A percentile compares a stretch with the other conserved stretches of the same genome.
phyloP scores from a whole-genome alignment of 2,113 vertebrate species.

The Conger conger region DNA sequence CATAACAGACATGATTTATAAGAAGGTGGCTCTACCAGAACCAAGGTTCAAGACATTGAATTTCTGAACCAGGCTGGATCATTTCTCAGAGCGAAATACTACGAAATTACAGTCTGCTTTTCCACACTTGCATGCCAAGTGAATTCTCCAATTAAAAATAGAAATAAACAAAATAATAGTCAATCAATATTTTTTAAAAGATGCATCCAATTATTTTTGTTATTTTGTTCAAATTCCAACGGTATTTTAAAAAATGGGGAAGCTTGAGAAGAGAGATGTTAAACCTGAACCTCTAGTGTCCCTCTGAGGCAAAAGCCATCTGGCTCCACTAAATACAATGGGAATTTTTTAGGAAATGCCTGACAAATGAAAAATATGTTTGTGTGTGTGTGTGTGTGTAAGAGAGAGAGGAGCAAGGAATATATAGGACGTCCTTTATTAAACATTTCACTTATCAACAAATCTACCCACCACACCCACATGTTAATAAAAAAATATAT shows the following conservation, averaged over 20 bases:
- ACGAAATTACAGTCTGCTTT: neutral
- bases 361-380: neutral
- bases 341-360: neutral
- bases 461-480: no score
- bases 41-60: neutral
- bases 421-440: no score
- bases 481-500: no score
- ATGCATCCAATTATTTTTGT: neutral
- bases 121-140: neutral
- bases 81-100: neutral
- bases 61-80: neutral
- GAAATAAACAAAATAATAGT: neutral
- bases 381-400: no score
- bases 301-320: constrained; percentile 2
- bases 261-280: constrained; percentile 2
- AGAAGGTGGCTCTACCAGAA: neutral
- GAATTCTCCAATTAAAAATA: neutral
- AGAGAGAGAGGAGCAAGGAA: no score
- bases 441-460: no score
- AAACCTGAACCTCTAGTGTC: neutral
- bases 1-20: neutral
- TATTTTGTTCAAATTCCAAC: neutral
- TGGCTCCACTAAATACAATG: neutral
- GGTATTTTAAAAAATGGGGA: neutral
- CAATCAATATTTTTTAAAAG: neutral